Percentiles rank a stretch among this genome's conserved stretches.
Conservation (phyloP, 2,113 vertebrate species). For the Ctenodactylus gundi region DNA sequence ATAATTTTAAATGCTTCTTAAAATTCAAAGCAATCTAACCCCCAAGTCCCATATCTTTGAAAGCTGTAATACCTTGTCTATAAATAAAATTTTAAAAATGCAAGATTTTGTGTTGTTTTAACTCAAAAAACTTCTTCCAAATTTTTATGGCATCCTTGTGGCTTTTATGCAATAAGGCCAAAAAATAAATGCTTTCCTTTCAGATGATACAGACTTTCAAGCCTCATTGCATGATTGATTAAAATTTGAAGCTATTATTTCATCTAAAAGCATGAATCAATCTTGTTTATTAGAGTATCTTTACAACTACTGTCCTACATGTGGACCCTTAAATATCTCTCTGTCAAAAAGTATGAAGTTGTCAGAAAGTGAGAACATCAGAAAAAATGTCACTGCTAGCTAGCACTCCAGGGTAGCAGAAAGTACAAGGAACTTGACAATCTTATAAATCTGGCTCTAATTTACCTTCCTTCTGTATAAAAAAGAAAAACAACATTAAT, state of each 20-base stretch:
- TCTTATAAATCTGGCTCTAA: constrained; percentile 28
- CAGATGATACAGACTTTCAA: neutral
- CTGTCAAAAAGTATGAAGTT: neutral
- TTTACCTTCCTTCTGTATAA: constrained; percentile 25
- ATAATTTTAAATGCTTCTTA: constrained; percentile 38
- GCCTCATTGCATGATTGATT: neutral
- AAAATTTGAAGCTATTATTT: neutral
- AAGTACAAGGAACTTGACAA: constrained; percentile 22
- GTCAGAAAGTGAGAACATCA: neutral
- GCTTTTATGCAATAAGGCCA: constrained; percentile 17
- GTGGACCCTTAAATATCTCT: neutral
- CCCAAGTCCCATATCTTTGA: neutral
- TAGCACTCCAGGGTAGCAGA: neutral
- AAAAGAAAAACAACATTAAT: constrained; percentile 26
- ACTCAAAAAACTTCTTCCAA: constrained; percentile 27
- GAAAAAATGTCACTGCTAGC: neutral
- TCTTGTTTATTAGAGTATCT: constrained; percentile 27
- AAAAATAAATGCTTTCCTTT: constrained; percentile 18
- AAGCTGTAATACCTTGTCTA: constrained; percentile 16
- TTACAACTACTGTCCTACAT: neutral
- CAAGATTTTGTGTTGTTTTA: neutral
- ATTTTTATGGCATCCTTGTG: constrained; percentile 32
- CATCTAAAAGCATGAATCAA: constrained; percentile 6
- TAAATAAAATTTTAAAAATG: constrained; percentile 48
- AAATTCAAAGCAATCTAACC: constrained; percentile 42